Percentiles rank a stretch among this genome's conserved stretches.
phyloP scores from a whole-genome alignment of 2,113 vertebrate genomes.

The Chaetura pelagica region DNA sequence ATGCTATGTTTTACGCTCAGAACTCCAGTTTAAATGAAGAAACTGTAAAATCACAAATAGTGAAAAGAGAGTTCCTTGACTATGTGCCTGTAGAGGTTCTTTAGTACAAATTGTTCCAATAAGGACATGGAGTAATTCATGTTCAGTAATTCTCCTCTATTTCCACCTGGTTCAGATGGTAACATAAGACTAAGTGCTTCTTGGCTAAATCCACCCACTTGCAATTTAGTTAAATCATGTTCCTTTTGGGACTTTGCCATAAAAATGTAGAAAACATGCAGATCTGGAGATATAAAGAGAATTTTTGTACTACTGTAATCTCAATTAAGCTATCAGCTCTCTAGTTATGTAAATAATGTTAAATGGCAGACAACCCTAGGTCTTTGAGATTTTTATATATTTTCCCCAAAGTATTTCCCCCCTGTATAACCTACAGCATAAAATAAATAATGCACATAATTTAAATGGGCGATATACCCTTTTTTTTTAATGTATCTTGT shows the following conservation, averaged over 20 bases:
- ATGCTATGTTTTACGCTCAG: neutral
- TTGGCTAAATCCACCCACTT: slow-evolving; percentile 57
- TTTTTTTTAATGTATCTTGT: neutral
- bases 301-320: slow-evolving; percentile 19
- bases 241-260: slow-evolving; percentile 57
- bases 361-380: neutral
- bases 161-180: slow-evolving; percentile 65
- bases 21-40: neutral
- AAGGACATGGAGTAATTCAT: slow-evolving; percentile 45
- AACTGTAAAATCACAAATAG: neutral
- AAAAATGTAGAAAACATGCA: slow-evolving; percentile 56
- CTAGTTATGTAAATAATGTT: slow-evolving; percentile 1
- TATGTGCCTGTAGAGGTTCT: slow-evolving; percentile 19
- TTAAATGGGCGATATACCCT: neutral
- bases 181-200: slow-evolving; percentile 63
- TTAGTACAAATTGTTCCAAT: slow-evolving; percentile 56
- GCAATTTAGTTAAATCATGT: slow-evolving; percentile 59
- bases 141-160: slow-evolving; percentile 57
- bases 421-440: neutral
- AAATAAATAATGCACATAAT: neutral
- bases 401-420: neutral
- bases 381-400: neutral
- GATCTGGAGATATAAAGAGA: slow-evolving; percentile 30
- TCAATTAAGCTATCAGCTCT: slow-evolving; percentile 7
- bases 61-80: neutral